Percentiles rank a stretch among this genome's conserved stretches.
These are phyloP conservation scores for Drosophila tanythrix DNA, from an alignment of 2,888 invertebrate genomes.

Conservation along the genomic window DNA sequence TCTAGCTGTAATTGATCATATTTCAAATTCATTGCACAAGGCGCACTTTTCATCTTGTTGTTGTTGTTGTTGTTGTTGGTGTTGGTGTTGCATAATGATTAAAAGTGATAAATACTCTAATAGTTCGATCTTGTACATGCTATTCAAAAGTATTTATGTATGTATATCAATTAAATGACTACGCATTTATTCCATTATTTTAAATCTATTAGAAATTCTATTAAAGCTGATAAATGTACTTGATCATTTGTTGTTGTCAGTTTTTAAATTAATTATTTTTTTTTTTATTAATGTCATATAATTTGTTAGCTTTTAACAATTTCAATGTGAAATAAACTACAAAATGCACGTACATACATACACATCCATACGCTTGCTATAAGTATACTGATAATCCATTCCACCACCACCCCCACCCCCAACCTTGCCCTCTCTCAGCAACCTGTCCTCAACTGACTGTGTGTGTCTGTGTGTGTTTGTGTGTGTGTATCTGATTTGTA, in stretches of 20 bases:
- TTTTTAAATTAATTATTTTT: conserved; percentile 12
- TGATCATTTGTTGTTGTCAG: conserved; percentile 57
- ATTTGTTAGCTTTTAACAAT: conserved; percentile 58
- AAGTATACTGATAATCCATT: conserved; percentile 4
- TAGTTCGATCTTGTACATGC: conserved; percentile 56
- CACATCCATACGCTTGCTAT: not conserved
- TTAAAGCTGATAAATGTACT: conserved; percentile 77
- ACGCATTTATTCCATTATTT: conserved; percentile 34
- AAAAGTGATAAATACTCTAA: conserved; percentile 74
- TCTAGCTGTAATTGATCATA: conserved; percentile 29
- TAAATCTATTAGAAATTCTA: conserved; percentile 66
- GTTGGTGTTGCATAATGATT: conserved; percentile 46
- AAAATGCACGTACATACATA: conserved; percentile 44
- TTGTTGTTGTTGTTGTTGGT: conserved; percentile 30
- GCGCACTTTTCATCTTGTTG: conserved; percentile 12
- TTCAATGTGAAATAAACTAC: conserved; percentile 78
- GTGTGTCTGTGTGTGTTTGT: conserved; percentile 20
- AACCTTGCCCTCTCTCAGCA: not conserved
- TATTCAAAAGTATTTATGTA: conserved; percentile 49
- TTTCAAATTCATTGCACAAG: conserved; percentile 19
- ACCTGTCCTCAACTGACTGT: conserved; percentile 4
- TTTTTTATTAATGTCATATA: conserved; percentile 41
- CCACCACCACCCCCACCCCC: not conserved
- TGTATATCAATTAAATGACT: conserved; percentile 49
- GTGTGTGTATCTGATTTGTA: conserved; percentile 28